phyloP scores from a whole-genome alignment of 2,113 vertebrate genomes.

The Peromyscus leucopus region DNA sequence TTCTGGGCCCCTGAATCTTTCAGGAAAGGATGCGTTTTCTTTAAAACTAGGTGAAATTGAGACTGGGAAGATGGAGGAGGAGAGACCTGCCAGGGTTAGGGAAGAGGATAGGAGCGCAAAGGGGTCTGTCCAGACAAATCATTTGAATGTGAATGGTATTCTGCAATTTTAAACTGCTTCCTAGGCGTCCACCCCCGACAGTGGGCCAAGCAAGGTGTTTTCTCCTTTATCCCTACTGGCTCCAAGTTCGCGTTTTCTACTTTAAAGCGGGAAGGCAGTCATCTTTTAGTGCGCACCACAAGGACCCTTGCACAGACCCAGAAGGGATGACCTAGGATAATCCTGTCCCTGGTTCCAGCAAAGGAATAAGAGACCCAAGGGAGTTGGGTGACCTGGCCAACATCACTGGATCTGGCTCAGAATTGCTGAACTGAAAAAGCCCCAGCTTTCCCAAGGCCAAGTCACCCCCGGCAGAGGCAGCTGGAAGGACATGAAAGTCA shows the following conservation, averaged over 20 bases:
- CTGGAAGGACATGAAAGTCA: background rate
- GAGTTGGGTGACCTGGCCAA: background rate
- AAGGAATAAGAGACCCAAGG: constrained; percentile 1
- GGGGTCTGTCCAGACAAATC: background rate
- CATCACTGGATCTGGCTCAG: background rate
- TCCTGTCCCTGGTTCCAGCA: background rate
- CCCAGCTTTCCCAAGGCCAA: background rate
- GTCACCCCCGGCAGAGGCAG: background rate
- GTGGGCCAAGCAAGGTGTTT: background rate
- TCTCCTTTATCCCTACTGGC: background rate
- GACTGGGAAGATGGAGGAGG: background rate
- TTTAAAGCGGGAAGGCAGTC: background rate
- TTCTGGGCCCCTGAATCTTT: background rate
- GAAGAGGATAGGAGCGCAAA: background rate
- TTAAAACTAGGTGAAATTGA: background rate
- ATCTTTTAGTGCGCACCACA: background rate
- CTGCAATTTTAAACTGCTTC: background rate
- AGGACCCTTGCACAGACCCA: background rate
- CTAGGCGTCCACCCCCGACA: fast-evolving
- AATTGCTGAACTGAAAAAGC: background rate
- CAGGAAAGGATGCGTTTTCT: background rate
- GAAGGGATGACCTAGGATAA: background rate
- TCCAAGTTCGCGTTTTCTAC: background rate
- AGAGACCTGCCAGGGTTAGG: background rate
- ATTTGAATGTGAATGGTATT: background rate